Percentiles rank a stretch among this genome's conserved stretches.
Evolutionary conservation across 2,888 invertebrate genomes (phyloP).

Genomic region (Lasioglossum marginatum): DNA sequence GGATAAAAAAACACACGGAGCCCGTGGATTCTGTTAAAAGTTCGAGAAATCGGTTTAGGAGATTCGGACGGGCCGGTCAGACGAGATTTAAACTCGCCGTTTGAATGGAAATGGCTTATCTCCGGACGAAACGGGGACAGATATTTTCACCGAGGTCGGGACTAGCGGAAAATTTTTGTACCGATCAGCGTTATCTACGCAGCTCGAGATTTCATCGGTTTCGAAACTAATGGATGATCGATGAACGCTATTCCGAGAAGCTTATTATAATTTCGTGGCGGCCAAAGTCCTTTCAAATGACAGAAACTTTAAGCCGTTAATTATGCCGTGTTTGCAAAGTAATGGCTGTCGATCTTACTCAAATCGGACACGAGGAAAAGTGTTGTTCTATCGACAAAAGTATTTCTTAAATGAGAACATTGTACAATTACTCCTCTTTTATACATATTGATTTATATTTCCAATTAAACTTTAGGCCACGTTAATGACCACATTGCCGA

Average conservation of each 20-base stretch:
- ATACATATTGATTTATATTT: too few relatives aligned
- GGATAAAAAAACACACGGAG: background rate
- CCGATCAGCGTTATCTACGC: background rate
- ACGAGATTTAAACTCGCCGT: constrained; percentile 46
- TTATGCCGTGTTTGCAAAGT: background rate
- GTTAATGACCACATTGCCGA: too few relatives aligned
- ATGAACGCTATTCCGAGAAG: background rate
- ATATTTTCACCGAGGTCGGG: constrained; percentile 24
- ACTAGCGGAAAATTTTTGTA: constrained; percentile 30
- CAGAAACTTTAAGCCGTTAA: background rate
- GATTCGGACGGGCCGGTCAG: constrained; percentile 36
- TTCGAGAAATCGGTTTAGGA: constrained; percentile 52
- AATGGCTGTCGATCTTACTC: background rate
- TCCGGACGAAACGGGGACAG: constrained; percentile 20
- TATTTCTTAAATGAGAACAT: background rate
- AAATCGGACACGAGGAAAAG: background rate
- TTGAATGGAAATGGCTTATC: constrained; percentile 31
- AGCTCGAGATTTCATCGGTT: constrained; percentile 4
- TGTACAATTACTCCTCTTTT: too few relatives aligned
- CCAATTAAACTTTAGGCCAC: too few relatives aligned
- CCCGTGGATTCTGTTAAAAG: constrained; percentile 13
- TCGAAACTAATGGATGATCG: constrained; percentile 1
- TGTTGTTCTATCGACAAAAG: background rate
- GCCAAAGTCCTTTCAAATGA: background rate
- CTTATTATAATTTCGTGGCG: background rate